phyloP scores from a whole-genome alignment of 1,140 invertebrate species.

The Pantala flavescens region DNA sequence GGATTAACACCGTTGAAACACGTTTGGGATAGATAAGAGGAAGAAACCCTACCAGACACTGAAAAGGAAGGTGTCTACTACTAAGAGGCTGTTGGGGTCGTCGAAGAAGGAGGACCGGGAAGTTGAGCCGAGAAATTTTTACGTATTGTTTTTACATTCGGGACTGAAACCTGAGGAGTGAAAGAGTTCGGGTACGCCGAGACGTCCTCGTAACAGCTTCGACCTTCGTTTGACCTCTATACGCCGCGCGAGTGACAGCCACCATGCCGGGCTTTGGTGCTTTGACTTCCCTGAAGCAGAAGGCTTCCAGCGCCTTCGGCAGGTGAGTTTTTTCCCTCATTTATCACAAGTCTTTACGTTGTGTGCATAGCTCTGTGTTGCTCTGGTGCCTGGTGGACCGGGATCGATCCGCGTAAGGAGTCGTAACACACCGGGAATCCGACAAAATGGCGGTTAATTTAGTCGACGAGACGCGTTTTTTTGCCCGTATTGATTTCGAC shows the following conservation, averaged over 20 bases:
- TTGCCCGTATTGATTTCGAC: no score
- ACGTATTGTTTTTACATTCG: no score
- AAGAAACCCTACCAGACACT: no score
- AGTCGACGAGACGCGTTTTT: neutral
- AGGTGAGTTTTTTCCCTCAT: neutral
- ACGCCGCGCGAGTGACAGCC: neutral
- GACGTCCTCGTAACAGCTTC: no score
- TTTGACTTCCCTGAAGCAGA: neutral
- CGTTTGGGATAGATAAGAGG: no score
- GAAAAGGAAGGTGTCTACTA: no score
- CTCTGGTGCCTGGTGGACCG: neutral
- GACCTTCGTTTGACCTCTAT: neutral
- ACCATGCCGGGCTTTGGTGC: neutral
- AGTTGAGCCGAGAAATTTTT: no score
- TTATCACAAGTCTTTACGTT: neutral
- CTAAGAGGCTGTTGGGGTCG: no score
- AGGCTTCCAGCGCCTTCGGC: neutral
- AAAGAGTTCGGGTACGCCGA: no score
- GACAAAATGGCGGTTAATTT: slow-evolving; percentile 2
- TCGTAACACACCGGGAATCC: neutral
- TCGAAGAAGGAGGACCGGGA: no score
- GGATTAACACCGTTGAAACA: no score
- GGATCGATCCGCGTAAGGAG: neutral
- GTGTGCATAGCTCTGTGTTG: neutral
- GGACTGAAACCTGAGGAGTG: no score